Evolutionary conservation across 2,888 invertebrate species (phyloP).

Genomic region (Epicampocera succincta): DNA sequence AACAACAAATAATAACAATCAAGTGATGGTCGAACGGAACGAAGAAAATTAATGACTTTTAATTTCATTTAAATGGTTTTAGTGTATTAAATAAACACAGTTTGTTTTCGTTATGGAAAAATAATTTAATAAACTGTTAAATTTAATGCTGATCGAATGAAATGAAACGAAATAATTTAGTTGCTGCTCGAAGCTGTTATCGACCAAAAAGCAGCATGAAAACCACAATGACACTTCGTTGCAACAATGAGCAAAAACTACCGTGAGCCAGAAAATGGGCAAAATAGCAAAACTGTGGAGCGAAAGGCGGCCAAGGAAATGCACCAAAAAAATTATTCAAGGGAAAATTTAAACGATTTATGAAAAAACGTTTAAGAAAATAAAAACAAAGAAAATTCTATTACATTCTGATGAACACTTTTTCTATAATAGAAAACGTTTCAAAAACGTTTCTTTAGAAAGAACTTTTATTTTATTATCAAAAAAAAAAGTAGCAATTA

Average conservation of each 20-base stretch:
- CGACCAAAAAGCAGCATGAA: conserved; percentile 21
- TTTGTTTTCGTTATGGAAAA: conserved; percentile 21
- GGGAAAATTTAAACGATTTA: too few relatives aligned
- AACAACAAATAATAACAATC: conserved; percentile 7
- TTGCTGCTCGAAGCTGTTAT: conserved; percentile 44
- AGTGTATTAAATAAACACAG: conserved; percentile 29
- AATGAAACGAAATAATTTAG: conserved; percentile 3
- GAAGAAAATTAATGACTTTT: conserved; percentile 44
- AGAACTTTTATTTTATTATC: too few relatives aligned
- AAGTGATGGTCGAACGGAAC: conserved; percentile 30
- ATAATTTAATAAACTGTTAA: conserved; percentile 45
- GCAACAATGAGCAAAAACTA: neutral
- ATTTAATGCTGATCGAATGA: conserved; percentile 25
- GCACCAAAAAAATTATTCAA: neutral
- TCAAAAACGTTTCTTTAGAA: too few relatives aligned
- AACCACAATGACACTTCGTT: conserved; percentile 36
- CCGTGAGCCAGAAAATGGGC: neutral
- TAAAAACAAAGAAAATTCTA: too few relatives aligned
- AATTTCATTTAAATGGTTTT: conserved; percentile 20
- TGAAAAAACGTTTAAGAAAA: too few relatives aligned
- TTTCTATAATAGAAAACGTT: too few relatives aligned
- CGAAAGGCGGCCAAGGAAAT: too few relatives aligned
- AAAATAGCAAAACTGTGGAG: neutral
- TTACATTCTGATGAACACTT: too few relatives aligned
- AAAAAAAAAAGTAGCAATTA: too few relatives aligned